Base-by-base conservation (phyloP, 2,113 vertebrate genomes). In the Typhlomys cinereus region DNA sequence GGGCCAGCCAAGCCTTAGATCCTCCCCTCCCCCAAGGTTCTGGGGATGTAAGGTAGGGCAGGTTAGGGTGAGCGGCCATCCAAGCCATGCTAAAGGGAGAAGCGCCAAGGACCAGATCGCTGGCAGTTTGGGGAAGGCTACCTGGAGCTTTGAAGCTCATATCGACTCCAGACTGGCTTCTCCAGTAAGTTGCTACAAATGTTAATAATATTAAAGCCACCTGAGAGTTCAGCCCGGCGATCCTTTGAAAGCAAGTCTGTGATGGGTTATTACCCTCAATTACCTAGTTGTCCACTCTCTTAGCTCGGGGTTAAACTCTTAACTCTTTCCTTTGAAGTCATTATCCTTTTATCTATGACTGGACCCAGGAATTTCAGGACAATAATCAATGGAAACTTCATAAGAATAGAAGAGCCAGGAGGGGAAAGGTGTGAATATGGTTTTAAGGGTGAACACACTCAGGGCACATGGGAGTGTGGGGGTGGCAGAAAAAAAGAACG, bases 281-380 rank as follows among this genome's bases (percentile, higher is more conserved):
- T 99, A 99, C 98, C 98, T 98, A 98, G 99, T 98, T 99, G 99
- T 99, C 99, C 98, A 98, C 98, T 98, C 98, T 98, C 99, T 98
- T 99, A 98, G 98, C 98, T 99, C 98, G 96, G 98, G 99, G 99
- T 99, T 99, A 99, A 99, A 99, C 99, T 99, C 98, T 99, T 99
- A 98, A 99, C 98, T 98, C 98, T 98, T 98, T 96, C 97, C 99
- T 99, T 99, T 99, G 99, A 99, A 99, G 99, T 99, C 96, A 98
- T 99, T 99, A 99, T 99, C 99, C 99, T 99, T 99, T 99, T 99
- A 99, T 99, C 99, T 99, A 98, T 98, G 99, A 98, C 98, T 98
- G 98, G 98, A 98, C 98, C 97, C 97, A 99, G 99, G 99, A 99
- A 99, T 99, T 99, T 98, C 97, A 98, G 98, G 98, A 99, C 99